Evolutionary conservation across 2,797 vertebrate genomes (phyloP).

Genomic region (Coregonus ussuriensis): DNA sequence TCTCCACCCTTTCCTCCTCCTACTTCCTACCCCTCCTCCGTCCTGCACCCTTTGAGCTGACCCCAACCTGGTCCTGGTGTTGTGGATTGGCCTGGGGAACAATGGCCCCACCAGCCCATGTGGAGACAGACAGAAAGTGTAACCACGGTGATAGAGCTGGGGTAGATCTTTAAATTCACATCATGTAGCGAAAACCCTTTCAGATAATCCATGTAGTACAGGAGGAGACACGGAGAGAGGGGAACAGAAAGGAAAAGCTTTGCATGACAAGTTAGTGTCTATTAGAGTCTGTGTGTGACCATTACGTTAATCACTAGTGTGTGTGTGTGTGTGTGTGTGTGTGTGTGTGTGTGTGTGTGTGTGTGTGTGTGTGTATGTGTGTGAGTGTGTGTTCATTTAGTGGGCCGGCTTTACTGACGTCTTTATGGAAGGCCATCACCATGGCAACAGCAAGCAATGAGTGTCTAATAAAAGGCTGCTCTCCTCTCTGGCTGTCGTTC

Average conservation of each 20-base stretch:
- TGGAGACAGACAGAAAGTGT: conserved; percentile 6
- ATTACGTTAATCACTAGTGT: no score
- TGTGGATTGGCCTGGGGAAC: not conserved
- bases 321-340: no score
- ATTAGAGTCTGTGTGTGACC: not conserved
- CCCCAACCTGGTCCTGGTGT: not conserved
- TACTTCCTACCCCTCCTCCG: no score
- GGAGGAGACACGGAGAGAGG: not conserved
- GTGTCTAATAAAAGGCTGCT: conserved; percentile 8
- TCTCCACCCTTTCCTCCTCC: no score
- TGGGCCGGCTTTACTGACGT: not conserved
- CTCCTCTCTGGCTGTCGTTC: not conserved
- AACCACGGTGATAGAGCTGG: not conserved
- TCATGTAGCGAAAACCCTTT: conserved; percentile 3
- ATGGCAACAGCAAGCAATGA: conserved; percentile 9
- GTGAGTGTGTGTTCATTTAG: not conserved
- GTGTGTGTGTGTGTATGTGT: no score
- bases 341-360: no score
- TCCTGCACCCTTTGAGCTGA: no score
- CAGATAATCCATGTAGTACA: no score
- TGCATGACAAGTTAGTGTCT: not conserved
- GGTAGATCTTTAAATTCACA: conserved; percentile 11
- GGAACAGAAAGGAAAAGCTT: not conserved
- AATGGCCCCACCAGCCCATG: not conserved
- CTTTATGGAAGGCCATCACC: not conserved